Percentiles rank a stretch among this genome's conserved stretches.
Evolutionary conservation across 2,113 vertebrate genomes (phyloP).

Genomic region (Ascaphus truei): DNA sequence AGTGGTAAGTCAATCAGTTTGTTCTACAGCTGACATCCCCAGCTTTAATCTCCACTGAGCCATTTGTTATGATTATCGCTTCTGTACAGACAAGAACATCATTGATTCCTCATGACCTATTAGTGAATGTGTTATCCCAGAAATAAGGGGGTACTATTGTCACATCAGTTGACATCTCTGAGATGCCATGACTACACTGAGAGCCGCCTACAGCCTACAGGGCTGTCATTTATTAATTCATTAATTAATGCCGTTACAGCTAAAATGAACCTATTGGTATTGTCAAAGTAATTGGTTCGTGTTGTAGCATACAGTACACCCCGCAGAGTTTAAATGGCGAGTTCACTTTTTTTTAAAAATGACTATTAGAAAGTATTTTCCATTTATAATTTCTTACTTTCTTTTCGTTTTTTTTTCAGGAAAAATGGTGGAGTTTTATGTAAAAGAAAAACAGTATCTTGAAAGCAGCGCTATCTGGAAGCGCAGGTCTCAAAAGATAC

Average conservation of each 20-base stretch:
- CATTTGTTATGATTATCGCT: constrained; percentile 34
- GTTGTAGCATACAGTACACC: too few species aligned
- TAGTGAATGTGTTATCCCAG: constrained; percentile 8
- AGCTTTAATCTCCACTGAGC: constrained; percentile 18
- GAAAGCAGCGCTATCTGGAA: too few species aligned
- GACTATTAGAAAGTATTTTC: too few species aligned
- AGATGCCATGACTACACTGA: constrained; percentile 5
- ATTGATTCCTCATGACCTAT: constrained; percentile 21
- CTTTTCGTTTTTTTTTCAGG: too few species aligned
- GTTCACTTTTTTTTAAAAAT: too few species aligned
- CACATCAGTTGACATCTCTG: not conserved
- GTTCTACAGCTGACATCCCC: constrained; percentile 2
- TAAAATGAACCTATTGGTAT: not conserved
- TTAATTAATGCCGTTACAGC: constrained; percentile 16
- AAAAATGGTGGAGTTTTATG: too few species aligned
- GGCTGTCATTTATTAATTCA: constrained; percentile 13
- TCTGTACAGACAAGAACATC: constrained; percentile 28
- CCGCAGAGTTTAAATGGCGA: too few species aligned
- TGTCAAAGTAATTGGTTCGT: too few species aligned
- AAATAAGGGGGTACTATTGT: constrained; percentile 10
- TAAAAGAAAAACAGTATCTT: too few species aligned
- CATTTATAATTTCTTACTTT: too few species aligned
- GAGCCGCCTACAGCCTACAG: constrained; percentile 1
- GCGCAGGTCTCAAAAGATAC: too few species aligned
- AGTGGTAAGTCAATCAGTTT: constrained; percentile 22